phyloP scores from a whole-genome alignment of 2,888 invertebrate genomes.

The Ormyrus nitidulus region DNA sequence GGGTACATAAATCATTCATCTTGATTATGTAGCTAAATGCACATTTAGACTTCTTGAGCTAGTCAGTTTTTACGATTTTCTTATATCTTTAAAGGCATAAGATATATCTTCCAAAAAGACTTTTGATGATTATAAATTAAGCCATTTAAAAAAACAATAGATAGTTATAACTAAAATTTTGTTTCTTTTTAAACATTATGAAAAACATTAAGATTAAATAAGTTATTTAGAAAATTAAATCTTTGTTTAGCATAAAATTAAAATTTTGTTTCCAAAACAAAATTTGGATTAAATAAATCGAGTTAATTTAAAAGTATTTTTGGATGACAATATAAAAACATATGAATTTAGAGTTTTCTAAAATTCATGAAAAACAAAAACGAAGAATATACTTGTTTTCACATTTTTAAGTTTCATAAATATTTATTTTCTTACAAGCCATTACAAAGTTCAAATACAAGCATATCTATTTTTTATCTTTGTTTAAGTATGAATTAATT shows the following conservation, averaged over 20 bases:
- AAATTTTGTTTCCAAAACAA: no score
- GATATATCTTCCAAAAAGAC: constrained; percentile 6
- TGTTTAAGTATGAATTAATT: constrained; percentile 12
- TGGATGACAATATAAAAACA: constrained; percentile 19
- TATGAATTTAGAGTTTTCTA: constrained; percentile 7
- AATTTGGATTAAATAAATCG: no score
- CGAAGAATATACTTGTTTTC: neutral
- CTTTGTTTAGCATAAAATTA: no score
- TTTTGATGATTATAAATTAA: no score
- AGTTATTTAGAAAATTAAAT: no score
- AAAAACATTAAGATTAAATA: no score
- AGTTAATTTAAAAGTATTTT: constrained; percentile 37
- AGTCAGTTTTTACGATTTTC: constrained; percentile 44
- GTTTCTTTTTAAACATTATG: neutral
- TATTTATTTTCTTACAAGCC: constrained; percentile 35
- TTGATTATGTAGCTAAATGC: constrained; percentile 28
- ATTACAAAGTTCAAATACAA: constrained; percentile 38
- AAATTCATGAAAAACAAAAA: constrained; percentile 13
- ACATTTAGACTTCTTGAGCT: constrained; percentile 45
- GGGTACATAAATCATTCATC: constrained; percentile 40
- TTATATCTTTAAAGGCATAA: neutral
- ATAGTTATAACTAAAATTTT: neutral
- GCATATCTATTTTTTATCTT: constrained; percentile 33
- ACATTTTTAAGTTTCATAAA: neutral
- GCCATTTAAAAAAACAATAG: no score